Conservation (phyloP, 2,888 invertebrate genomes). For the Cyclophora punctaria region DNA sequence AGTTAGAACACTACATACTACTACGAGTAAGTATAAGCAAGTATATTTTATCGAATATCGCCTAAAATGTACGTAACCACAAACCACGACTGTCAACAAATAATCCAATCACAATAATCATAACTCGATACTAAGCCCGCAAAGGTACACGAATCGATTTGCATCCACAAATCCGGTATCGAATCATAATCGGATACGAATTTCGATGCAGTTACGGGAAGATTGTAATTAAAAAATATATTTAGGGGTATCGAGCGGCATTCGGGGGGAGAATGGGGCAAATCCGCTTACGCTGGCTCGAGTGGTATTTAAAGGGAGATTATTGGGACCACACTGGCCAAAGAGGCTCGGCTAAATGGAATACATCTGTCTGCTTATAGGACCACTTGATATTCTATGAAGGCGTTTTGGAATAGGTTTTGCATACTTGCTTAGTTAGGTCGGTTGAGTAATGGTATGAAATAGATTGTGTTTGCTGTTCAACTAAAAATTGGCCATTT, state of each 20-base stretch:
- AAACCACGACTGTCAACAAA: too few species aligned
- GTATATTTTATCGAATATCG: too few species aligned
- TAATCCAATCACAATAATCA: slow-evolving; percentile 33
- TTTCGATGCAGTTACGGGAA: slow-evolving; percentile 2
- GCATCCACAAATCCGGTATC: slow-evolving; percentile 32
- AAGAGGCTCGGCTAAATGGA: slow-evolving; percentile 4
- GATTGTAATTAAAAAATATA: slow-evolving; percentile 60
- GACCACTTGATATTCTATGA: not conserved
- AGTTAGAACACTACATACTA: too few species aligned
- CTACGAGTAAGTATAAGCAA: too few species aligned
- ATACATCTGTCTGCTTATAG: slow-evolving; percentile 9
- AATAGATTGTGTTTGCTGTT: too few species aligned
- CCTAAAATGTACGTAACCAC: too few species aligned
- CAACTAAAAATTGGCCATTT: too few species aligned
- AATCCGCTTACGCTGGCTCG: slow-evolving; percentile 40
- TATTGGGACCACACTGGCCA: slow-evolving; percentile 34
- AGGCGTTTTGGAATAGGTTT: too few species aligned
- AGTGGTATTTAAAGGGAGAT: slow-evolving; percentile 44
- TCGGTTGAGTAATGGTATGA: too few species aligned
- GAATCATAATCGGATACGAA: slow-evolving; percentile 41
- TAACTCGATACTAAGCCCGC: slow-evolving; percentile 38
- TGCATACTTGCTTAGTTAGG: too few species aligned
- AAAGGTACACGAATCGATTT: slow-evolving; percentile 42
- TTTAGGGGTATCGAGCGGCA: slow-evolving; percentile 27
- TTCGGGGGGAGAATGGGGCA: slow-evolving; percentile 23